Evolutionary conservation across 2,113 vertebrate species (phyloP), one percentile per base, ranked within the genome.

Genomic region (Oceanites oceanicus): DNA sequence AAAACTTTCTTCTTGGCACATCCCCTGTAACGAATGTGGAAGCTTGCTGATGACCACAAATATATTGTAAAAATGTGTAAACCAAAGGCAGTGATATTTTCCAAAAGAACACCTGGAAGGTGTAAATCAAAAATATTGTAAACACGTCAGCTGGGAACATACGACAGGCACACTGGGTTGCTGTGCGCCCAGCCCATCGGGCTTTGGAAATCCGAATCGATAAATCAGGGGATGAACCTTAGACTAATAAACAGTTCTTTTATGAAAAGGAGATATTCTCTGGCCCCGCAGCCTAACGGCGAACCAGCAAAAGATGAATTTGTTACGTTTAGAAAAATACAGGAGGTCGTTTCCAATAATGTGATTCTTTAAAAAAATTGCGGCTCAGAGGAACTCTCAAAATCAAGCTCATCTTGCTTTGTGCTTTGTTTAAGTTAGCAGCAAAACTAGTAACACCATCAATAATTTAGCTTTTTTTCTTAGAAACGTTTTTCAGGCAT

Each of bases 41-140:
- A 98, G 97, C 97, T 97, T 78, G 96, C 93, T 77, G 93, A 90
- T 92, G 98, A 75, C 97, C 97, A 97, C 96, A 96, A 97, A 98
- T 97, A 98, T 96, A 97, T 97, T 98, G 98, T 97, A 98, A 95
- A 96, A 98, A 92, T 16, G 96, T 98, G 97, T 98, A 96, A 97
- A 98, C 96, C 75, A 14, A 79, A 97, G 89, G 97, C 88, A 15
- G 92, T 95, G 96, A 88, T 91, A 94, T 97, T 98, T 98, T 99
- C 98, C 98, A 98, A 96, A 94, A 75, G 97, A 98, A 97, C 99
- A 99, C 99, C 99, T 99, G 99, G 98, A 98, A 84, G 98, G 98
- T 97, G 98, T 99, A 99, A 99, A 99, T 99, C 99, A 99, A 97
- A 94, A 88, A 83, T 95, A 96, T 73, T 96, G 98, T 99, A 99